Base-by-base conservation (phyloP, 2,797 vertebrate species). In the Tangara arthus region DNA sequence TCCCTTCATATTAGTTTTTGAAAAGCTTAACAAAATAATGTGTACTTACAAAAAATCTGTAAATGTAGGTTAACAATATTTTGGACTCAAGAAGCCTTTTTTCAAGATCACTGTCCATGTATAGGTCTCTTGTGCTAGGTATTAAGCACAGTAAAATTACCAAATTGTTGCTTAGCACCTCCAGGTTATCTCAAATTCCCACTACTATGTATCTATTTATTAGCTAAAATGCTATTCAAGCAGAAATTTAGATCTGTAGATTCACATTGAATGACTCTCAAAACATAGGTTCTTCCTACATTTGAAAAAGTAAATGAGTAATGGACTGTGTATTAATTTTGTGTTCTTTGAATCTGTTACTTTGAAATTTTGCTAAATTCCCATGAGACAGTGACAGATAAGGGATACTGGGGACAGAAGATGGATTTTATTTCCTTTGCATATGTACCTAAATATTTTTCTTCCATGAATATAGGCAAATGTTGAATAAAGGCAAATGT, bases 1-100 rank as follows among this genome's bases (percentile, higher is more conserved):
- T 91, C 47, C 60, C 37, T 93, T 91, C 27, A 90, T 81, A 55
- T 93, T 49, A 34, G 15, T 78, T 93, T 92, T 93, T 63, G 50
- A 83, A 95, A 95, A 90, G 28, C 42, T 95, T 84, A 93, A 85
- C 39, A 95, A 64, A 72, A 70, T 82, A 87, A 82, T 42, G 3
- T 42, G 24, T 37, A 47, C 44, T 94, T 81, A 93, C 8, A 30
- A 37, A 71, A 96, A 92, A 85, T 89, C 53, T 73, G 44, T 81
- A 84, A 80, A 47, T 12, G 15, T 53, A 78, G 53, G 26, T 91
- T 96, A 92, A 87, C 87, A 84, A 86, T 82, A 92, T 81, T 90
- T 93, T 82, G 49, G n/a, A 59, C 52, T n/a, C 30, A 73, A 35
- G 80, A 7, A 79, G 6, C 2, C 7, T 92, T 90, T 92, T 60